These are phyloP conservation scores for Oncorhynchus keta DNA, from an alignment of 2,113 vertebrate species.

Conservation along the genomic window DNA sequence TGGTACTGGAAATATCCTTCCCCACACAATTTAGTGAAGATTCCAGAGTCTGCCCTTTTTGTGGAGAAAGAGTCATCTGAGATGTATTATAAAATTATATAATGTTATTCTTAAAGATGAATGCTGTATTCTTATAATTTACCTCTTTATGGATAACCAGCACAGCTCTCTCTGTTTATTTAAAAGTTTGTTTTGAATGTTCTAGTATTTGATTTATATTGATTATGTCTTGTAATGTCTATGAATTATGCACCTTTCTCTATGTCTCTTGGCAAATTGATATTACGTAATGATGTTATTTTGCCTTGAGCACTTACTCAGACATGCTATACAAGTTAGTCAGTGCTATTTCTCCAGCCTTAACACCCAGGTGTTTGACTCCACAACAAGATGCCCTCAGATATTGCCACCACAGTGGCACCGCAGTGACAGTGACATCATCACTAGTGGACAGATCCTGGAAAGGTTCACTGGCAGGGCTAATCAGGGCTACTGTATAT, in stretches of 20 bases:
- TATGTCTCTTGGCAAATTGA: neutral
- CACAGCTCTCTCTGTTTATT: no score
- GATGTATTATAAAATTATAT: no score
- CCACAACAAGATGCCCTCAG: neutral
- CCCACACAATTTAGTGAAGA: no score
- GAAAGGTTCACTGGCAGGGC: neutral
- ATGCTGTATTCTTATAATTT: no score
- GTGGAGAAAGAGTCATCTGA: no score
- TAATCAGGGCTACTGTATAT: neutral
- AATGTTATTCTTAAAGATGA: no score
- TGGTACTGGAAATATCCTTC: no score
- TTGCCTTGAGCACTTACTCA: conserved; percentile 21
- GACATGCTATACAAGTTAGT: neutral
- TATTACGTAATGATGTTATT: conserved; percentile 42
- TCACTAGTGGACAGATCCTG: neutral
- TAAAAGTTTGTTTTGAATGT: conserved; percentile 36
- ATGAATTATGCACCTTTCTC: conserved; percentile 39
- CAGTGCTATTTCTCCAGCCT: neutral
- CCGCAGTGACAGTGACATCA: neutral
- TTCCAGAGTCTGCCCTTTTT: no score
- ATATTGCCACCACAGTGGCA: neutral
- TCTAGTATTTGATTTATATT: conserved; percentile 45
- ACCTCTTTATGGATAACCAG: no score
- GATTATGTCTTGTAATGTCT: conserved; percentile 32
- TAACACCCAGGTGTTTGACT: neutral